These are phyloP conservation scores for Gopherus flavomarginatus DNA, from an alignment of 2,113 vertebrate genomes.

Conservation along the genomic window DNA sequence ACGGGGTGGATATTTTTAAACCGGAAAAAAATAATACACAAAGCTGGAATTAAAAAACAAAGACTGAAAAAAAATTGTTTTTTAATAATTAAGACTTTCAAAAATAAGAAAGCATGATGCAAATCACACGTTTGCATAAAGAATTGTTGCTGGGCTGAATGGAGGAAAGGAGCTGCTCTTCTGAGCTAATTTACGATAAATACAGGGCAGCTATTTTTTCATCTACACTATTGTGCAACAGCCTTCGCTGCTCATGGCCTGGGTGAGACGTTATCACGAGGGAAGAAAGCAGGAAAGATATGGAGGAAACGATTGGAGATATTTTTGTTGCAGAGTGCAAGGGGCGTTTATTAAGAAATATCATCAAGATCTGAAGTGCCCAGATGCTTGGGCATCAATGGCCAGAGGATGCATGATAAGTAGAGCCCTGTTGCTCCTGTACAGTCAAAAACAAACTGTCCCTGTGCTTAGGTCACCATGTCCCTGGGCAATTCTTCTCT, in stretches of 20 bases:
- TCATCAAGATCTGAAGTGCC: not conserved
- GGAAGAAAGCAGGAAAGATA: not conserved
- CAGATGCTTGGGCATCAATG: not conserved
- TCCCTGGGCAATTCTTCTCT: not conserved
- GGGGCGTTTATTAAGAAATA: not conserved
- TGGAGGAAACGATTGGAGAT: not conserved
- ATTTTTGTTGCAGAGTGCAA: not conserved
- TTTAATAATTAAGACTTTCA: slow-evolving; percentile 56
- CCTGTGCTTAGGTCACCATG: not conserved
- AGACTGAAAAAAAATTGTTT: slow-evolving; percentile 33
- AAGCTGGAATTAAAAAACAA: slow-evolving; percentile 28
- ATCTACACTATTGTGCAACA: not conserved
- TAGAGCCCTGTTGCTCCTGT: not conserved
- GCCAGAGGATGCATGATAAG: too few relatives aligned
- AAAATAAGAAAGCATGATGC: slow-evolving; percentile 44
- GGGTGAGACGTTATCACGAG: not conserved
- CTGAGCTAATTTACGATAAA: slow-evolving; percentile 15
- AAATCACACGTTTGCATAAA: slow-evolving; percentile 26
- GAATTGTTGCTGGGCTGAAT: not conserved
- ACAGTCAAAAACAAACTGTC: too few relatives aligned
- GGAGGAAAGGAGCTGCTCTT: slow-evolving; percentile 36
- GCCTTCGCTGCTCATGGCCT: not conserved
- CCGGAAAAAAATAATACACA: not conserved
- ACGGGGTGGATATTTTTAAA: slow-evolving; percentile 71
- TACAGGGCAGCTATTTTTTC: slow-evolving; percentile 29